phyloP scores from a whole-genome alignment of 2,888 invertebrate genomes.

The Eristalinus aeneus region DNA sequence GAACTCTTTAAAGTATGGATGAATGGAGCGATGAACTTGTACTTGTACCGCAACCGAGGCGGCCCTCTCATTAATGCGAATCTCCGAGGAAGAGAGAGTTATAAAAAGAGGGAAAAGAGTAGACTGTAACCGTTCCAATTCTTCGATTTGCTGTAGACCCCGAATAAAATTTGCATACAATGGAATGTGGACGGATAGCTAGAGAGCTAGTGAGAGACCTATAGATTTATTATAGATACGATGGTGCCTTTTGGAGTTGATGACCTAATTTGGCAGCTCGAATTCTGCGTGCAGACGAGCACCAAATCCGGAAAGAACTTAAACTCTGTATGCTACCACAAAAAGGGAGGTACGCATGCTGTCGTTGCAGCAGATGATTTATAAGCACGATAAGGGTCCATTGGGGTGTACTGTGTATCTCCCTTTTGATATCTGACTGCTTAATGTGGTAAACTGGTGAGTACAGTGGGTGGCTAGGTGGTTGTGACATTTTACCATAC shows the following conservation, averaged over 20 bases:
- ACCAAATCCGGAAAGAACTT: slow-evolving; percentile 47
- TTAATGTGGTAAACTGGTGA: not conserved
- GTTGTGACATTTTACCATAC: slow-evolving; percentile 43
- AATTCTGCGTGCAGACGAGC: slow-evolving; percentile 51
- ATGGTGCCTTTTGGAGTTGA: slow-evolving; percentile 58
- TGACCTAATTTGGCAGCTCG: slow-evolving; percentile 63
- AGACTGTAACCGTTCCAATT: slow-evolving; percentile 59
- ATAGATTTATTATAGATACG: slow-evolving; percentile 62
- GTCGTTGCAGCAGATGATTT: slow-evolving; percentile 57
- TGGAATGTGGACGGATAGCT: slow-evolving; percentile 14
- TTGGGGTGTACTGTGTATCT: slow-evolving; percentile 29
- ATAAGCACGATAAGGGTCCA: slow-evolving; percentile 57
- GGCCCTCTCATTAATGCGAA: slow-evolving; percentile 48
- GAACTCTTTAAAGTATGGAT: slow-evolving; percentile 23
- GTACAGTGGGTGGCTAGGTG: slow-evolving; percentile 51
- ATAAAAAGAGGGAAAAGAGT: slow-evolving; percentile 13
- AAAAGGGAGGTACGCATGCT: slow-evolving; percentile 25
- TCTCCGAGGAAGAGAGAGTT: too few species aligned
- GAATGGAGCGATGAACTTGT: slow-evolving; percentile 55
- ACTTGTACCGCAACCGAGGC: slow-evolving; percentile 9
- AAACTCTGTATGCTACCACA: slow-evolving; percentile 1
- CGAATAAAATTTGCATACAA: slow-evolving; percentile 61
- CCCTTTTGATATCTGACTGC: slow-evolving; percentile 45
- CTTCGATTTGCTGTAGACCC: slow-evolving; percentile 55
- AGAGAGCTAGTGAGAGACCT: slow-evolving; percentile 14